phyloP scores from a whole-genome alignment of 2,797 vertebrate genomes.

The Falco peregrinus region DNA sequence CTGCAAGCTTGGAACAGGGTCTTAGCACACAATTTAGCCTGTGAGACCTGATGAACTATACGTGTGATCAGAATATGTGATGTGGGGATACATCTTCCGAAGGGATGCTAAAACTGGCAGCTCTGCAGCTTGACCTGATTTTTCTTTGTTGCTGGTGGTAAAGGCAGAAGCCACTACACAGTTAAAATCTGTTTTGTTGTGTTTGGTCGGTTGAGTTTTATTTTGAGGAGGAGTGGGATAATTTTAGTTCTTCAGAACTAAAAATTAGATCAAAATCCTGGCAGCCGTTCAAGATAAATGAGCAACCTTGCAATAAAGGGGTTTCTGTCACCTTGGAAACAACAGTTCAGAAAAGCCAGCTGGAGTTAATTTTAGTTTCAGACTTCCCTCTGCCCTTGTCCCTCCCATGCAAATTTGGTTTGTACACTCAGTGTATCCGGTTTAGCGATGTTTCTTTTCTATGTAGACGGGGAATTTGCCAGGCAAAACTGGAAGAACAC shows the following conservation, averaged over 20 bases:
- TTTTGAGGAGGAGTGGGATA: conserved; percentile 9
- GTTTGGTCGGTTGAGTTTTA: background rate
- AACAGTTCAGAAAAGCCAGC: conserved; percentile 1
- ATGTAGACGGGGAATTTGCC: background rate
- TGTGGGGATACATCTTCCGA: background rate
- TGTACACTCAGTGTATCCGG: conserved; percentile 39
- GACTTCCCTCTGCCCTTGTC: conserved; percentile 33
- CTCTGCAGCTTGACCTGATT: background rate
- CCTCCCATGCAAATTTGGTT: conserved; percentile 45
- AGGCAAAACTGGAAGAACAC: conserved; percentile 1
- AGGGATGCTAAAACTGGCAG: background rate
- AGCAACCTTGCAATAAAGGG: conserved; percentile 21
- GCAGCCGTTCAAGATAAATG: conserved; percentile 34
- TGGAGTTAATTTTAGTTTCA: conserved; percentile 59
- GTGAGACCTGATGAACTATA: background rate
- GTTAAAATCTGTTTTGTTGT: conserved; percentile 5
- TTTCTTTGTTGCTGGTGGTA: background rate
- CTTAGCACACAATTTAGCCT: conserved; percentile 56
- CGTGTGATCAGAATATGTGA: background rate
- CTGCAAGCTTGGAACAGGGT: conserved; percentile 71
- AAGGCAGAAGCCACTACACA: background rate
- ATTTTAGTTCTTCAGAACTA: conserved; percentile 29
- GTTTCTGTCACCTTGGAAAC: conserved; percentile 54
- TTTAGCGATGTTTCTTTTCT: conserved; percentile 20
- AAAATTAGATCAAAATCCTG: conserved; percentile 47